Base-by-base conservation (phyloP, 1,140 invertebrate species). In the Lasioglossum baleicum region DNA sequence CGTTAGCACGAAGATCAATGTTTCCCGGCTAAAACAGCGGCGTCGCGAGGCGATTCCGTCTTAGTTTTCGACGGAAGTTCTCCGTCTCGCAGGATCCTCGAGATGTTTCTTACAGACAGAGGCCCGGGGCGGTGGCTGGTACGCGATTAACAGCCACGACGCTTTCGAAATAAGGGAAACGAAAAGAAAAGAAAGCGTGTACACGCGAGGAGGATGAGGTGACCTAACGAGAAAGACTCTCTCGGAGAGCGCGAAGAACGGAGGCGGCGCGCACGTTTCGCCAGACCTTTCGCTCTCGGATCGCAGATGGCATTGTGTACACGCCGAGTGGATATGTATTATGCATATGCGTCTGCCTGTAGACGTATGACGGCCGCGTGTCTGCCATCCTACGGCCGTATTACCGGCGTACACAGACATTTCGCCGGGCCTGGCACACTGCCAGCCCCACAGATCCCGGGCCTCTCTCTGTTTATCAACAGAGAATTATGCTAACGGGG, bases 401-500 rank as follows among this genome's bases (percentile, higher is more conserved):
- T 81, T 51, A 80, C 58, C 60, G 53, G 13, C 17, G 51, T 58
- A 64, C 63, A 56, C 53, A 58, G 71, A 78, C 61, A 48, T 85
- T 78, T 77, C 61, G n/a, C 60, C 48, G 80, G 20, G 26, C 56
- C 20, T 85, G 84, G 84, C 84, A 40, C 15, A 11, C 17, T 31
- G 84, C 83, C 84, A 85, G 64, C 22, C 40, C 11, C 8, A 6
- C 7, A 6, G 3, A 22, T 10, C 51, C 48, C 11, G 60, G n/a
- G 22, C n/a, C 13, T 74, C 60, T 42, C 44, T 60, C 75, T 82
- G 80, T 81, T 83, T 85, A 66, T 83, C 86, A 83, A 79, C 75
- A 69, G 31, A 64, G 74, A 75, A 83, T 87, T 83, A 87, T 83
- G 81, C 66, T 72, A 86, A 81, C 81, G 77, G 26, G 65, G 26